Evolutionary conservation across 2,113 vertebrate genomes (phyloP).

Genomic region (Cromileptes altivelis): DNA sequence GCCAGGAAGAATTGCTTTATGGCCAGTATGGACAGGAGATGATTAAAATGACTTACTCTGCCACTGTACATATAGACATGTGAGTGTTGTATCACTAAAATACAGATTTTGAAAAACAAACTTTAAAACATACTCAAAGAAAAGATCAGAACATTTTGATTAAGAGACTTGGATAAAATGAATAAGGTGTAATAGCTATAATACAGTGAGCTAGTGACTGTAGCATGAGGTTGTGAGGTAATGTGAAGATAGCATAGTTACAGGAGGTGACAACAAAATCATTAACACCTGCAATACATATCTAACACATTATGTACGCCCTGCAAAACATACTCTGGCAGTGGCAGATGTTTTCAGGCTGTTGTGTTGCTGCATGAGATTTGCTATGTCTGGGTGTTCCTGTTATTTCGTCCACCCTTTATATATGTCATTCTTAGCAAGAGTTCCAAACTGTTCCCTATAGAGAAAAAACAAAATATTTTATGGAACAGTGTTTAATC

Average conservation of each 20-base stretch:
- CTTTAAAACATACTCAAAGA: background rate
- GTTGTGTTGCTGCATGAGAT: background rate
- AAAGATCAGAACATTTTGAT: background rate
- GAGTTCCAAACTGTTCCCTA: background rate
- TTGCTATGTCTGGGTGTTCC: background rate
- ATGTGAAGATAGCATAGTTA: background rate
- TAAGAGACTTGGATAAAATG: background rate
- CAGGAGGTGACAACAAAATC: background rate
- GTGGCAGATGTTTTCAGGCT: background rate
- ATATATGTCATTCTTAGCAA: background rate
- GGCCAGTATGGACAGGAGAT: background rate
- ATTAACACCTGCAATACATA: background rate
- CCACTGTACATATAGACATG: background rate
- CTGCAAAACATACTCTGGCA: background rate
- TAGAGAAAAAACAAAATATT: constrained; percentile 8
- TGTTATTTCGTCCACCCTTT: constrained; percentile 7
- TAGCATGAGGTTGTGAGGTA: background rate
- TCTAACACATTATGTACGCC: background rate
- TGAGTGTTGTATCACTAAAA: background rate
- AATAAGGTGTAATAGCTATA: background rate
- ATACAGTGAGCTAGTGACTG: background rate
- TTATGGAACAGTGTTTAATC: background rate
- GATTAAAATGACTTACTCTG: background rate
- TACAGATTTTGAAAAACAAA: background rate
- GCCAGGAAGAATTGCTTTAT: background rate